These are phyloP conservation scores for Stigmatopora nigra DNA, from an alignment of 2,113 vertebrate species.

Conservation along the genomic window DNA sequence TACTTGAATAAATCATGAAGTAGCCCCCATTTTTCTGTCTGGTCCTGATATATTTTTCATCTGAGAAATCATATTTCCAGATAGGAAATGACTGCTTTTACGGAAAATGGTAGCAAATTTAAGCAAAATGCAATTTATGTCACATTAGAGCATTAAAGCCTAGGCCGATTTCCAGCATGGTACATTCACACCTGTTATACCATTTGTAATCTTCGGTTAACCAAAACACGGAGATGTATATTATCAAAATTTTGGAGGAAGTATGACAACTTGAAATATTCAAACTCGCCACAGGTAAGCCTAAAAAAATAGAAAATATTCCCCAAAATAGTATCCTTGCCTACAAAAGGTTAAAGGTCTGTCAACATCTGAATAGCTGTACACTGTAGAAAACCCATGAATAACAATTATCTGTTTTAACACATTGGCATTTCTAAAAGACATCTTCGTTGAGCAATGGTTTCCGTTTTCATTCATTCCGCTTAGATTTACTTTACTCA, in stretches of 20 bases:
- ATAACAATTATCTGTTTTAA: too few relatives aligned
- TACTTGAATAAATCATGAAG: conserved; percentile 57
- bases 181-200: neutral
- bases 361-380: too few relatives aligned
- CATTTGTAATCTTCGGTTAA: neutral
- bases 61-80: conserved; percentile 38
- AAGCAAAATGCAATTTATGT: conserved; percentile 10
- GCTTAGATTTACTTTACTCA: too few relatives aligned
- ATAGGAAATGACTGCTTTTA: conserved; percentile 19
- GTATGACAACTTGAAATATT: neutral
- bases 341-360: too few relatives aligned
- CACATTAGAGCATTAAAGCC: conserved; percentile 11
- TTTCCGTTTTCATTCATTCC: too few relatives aligned
- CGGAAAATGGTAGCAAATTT: neutral
- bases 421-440: too few relatives aligned
- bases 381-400: too few relatives aligned
- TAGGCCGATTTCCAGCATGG: neutral
- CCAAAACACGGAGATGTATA: neutral
- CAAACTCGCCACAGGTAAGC: neutral
- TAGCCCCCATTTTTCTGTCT: conserved; percentile 24
- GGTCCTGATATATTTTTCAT: conserved; percentile 48
- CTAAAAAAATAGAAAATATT: neutral
- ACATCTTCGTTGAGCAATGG: too few relatives aligned
- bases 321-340: too few relatives aligned
- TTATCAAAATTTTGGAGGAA: neutral